Conservation (phyloP, 2,797 vertebrate genomes). For the Bufotes viridis region DNA sequence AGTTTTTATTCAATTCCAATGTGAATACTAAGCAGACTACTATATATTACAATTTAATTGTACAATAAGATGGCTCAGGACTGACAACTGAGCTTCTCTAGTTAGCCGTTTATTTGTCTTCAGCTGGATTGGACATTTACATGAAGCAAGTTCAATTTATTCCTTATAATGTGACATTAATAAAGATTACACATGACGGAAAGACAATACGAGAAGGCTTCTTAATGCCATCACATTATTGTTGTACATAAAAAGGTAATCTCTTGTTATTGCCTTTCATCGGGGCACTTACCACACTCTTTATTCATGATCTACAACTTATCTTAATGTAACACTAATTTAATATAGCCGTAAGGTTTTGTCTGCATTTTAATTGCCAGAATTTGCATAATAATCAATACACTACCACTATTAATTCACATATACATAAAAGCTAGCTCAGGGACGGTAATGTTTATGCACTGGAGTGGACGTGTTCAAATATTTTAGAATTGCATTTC, state of each 20-base stretch:
- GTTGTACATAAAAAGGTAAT: conserved; percentile 59
- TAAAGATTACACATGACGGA: conserved; percentile 35
- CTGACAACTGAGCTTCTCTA: not conserved
- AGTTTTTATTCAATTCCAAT: not conserved
- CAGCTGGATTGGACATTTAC: conserved; percentile 15
- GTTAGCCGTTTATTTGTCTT: not conserved
- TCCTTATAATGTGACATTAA: conserved; percentile 53
- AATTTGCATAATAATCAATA: conserved; percentile 61
- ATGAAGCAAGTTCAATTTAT: not conserved
- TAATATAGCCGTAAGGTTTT: conserved; percentile 61
- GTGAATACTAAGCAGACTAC: not conserved
- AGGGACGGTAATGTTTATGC: conserved; percentile 50
- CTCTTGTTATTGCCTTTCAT: conserved; percentile 58
- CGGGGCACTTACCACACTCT: conserved; percentile 49
- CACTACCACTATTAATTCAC: conserved; percentile 46
- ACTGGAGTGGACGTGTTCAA: conserved; percentile 28
- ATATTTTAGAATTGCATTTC: not conserved
- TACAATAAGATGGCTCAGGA: not conserved
- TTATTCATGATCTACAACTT: conserved; percentile 57
- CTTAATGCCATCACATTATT: conserved; percentile 52
- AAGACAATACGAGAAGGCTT: conserved; percentile 26
- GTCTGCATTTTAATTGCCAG: conserved; percentile 58
- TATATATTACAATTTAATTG: not conserved
- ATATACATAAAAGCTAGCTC: conserved; percentile 43
- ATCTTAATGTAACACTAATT: conserved; percentile 58